Base-by-base conservation (phyloP, 2,888 invertebrate species). In the Harpagoxenus sublaevis region DNA sequence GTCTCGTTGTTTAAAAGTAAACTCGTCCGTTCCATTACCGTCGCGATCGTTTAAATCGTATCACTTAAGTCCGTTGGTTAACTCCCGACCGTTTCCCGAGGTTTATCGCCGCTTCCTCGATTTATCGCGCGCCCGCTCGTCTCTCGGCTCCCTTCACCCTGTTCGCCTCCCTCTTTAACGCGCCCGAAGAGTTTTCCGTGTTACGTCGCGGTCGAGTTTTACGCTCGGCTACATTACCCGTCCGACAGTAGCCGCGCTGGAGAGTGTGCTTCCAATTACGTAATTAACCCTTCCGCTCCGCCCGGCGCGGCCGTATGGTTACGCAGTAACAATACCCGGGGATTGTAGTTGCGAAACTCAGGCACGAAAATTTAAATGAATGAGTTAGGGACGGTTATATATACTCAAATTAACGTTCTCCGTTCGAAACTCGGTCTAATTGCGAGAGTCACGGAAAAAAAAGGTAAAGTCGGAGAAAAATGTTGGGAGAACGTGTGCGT, bases 81-180 rank as follows among this genome's bases (percentile, higher is more conserved):
- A 88, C 87, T 88, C 81, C 77, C 71, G 79, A 45, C 87, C 68
- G 42, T 71, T 66, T 28, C 68, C 78, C 65, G 73, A 89, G 83
- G 84, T 88, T 89, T 88, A 88, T 89, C 88, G 84, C 55, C 3
- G 23, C 83, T 84, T 39, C 63, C 79, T 87, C 85, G 87, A 89
- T 85, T 88, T 88, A 88, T 85, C 81, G 83, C 78, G 60, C 78
- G 48, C 51, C 31, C 65, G 28, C 15, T 23, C 66, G 31, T 23
- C 48, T 39, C 62, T 9, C 51, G 48, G 15, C 53, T 9, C 2
- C n/a, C 51, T 18, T 5, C 5, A 15, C 4, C 4, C 15, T 3
- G n/a, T n/a, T n/a, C n/a, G n/a, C n/a, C n/a, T n/a, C 18, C 53
- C 12, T 18, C 35, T 31, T 79, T 81, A 73, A 73, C 39, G 60